A percentile compares a stretch with the other conserved stretches of the same genome.
Conservation (phyloP, 2,113 vertebrate species). For the Arvicanthis niloticus region DNA sequence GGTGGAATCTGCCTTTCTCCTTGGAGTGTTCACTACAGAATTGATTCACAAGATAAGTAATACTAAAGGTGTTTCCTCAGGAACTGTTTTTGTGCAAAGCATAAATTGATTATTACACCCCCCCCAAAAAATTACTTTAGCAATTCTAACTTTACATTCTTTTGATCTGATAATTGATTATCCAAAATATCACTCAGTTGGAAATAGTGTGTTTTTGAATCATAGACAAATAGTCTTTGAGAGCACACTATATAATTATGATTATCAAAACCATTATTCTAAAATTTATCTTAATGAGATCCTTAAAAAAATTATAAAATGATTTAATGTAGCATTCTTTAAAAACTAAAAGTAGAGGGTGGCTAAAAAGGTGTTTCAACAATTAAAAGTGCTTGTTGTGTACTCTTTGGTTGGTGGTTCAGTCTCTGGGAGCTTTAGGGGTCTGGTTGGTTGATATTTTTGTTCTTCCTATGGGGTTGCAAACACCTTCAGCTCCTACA, state of each 20-base stretch:
- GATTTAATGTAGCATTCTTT: not conserved
- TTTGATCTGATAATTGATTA: constrained; percentile 24
- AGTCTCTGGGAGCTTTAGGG: too few relatives aligned
- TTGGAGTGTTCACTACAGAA: not conserved
- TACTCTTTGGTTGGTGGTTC: too few relatives aligned
- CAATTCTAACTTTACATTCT: constrained; percentile 50
- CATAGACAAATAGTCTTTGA: not conserved
- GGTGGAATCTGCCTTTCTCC: not conserved
- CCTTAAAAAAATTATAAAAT: not conserved
- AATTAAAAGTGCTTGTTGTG: not conserved
- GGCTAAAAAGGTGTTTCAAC: not conserved
- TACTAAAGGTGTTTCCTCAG: constrained; percentile 2
- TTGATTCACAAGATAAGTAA: not conserved
- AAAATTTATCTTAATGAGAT: constrained; percentile 56
- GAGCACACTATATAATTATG: not conserved
- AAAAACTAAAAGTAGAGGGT: not conserved
- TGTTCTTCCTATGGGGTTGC: too few relatives aligned
- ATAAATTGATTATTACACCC: not conserved
- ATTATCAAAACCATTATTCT: not conserved
- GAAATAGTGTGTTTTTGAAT: not conserved
- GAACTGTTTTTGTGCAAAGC: not conserved
- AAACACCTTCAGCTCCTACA: too few relatives aligned
- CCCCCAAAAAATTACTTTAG: not conserved
- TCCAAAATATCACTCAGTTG: constrained; percentile 38
- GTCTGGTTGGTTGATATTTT: too few relatives aligned